Evolutionary conservation across 2,797 vertebrate species (phyloP).

Genomic region (Mareca strepera): DNA sequence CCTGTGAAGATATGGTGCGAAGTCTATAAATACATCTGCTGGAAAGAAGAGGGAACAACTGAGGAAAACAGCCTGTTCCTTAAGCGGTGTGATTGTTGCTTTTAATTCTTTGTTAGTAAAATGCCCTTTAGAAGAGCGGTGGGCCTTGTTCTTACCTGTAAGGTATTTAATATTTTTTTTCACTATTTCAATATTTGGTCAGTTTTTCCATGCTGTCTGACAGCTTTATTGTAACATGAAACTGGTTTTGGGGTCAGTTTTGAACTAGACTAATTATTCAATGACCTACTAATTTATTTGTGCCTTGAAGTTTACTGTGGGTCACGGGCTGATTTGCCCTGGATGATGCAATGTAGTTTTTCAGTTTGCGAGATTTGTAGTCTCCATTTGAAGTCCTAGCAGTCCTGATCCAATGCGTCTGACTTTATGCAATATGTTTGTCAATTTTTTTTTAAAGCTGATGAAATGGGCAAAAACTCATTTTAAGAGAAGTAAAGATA

Average conservation of each 20-base stretch:
- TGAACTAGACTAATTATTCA: neutral
- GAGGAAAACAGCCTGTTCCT: neutral
- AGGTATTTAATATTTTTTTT: neutral
- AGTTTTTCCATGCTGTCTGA: neutral
- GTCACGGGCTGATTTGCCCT: neutral
- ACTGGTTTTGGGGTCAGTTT: neutral
- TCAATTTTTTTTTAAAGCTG: neutral
- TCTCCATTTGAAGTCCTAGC: neutral
- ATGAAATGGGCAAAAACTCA: neutral
- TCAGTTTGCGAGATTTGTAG: neutral
- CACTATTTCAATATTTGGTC: neutral
- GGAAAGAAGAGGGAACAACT: neutral
- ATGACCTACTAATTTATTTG: neutral
- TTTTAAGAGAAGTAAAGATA: neutral
- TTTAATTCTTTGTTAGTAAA: neutral
- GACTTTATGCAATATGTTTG: neutral
- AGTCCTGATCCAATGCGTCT: neutral
- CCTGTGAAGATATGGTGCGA: neutral
- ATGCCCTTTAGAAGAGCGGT: neutral
- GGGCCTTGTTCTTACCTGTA: neutral
- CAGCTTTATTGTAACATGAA: neutral
- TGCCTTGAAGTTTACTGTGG: neutral
- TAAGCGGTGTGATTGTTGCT: neutral
- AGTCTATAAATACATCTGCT: neutral
- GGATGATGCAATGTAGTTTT: neutral